These are phyloP conservation scores for Stichopus horrens DNA, from an alignment of 53 echinoderm and acorn worm species.

Conservation along the genomic window DNA sequence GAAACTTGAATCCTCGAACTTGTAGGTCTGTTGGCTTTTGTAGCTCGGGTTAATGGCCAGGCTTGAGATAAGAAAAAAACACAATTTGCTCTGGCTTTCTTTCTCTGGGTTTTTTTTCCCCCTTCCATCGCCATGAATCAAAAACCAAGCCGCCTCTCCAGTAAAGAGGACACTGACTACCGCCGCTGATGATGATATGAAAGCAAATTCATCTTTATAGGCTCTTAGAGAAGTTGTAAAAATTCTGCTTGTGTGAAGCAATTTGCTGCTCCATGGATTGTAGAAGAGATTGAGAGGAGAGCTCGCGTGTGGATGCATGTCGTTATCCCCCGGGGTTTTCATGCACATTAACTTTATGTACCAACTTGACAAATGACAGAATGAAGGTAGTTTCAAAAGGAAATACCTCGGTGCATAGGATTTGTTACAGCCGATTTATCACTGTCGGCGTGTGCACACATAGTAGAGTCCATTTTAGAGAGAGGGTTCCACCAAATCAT, in stretches of 20 bases:
- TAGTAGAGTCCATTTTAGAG: too few species aligned
- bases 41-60: background rate
- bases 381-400: background rate
- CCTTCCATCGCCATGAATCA: conserved; percentile 1
- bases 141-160: background rate
- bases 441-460: background rate
- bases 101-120: background rate
- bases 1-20: background rate
- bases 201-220: conserved; percentile 11
- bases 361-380: background rate
- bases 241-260: conserved; percentile 5
- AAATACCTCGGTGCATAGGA: background rate
- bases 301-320: background rate
- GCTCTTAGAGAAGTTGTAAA: conserved; percentile 27
- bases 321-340: background rate
- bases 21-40: background rate
- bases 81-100: background rate
- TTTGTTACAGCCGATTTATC: background rate
- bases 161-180: conserved; percentile 9
- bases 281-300: background rate
- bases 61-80: background rate
- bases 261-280: conserved; percentile 15
- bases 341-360: background rate
- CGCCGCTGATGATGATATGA: background rate
- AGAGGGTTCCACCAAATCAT: too few species aligned